Conservation (phyloP, 2,888 invertebrate species). For the Hydroisotoma schaefferi region DNA sequence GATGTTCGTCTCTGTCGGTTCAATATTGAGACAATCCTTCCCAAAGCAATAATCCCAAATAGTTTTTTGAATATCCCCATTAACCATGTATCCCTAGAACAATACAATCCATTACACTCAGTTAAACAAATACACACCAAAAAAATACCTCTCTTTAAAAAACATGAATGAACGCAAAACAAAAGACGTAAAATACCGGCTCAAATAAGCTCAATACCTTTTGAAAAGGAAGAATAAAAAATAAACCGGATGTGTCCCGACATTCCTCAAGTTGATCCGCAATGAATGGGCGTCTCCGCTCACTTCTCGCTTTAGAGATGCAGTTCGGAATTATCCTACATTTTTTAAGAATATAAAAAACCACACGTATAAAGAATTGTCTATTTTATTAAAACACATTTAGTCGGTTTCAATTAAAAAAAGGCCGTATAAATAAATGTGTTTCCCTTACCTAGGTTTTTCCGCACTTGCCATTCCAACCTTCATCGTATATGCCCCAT, state of each 20-base stretch:
- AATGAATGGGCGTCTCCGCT: constrained; percentile 86
- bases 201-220: constrained; percentile 58
- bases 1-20: constrained; percentile 71
- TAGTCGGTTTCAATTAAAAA: neutral
- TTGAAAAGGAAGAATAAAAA: constrained; percentile 89
- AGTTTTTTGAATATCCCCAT: constrained; percentile 93
- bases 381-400: neutral
- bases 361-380: no score
- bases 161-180: no score
- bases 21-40: constrained; percentile 74
- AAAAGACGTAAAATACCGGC: constrained; percentile 87
- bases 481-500: constrained; percentile 84
- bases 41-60: constrained; percentile 95
- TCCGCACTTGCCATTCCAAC: constrained; percentile 69
- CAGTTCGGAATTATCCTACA: constrained; percentile 80
- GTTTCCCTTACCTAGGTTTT: constrained; percentile 63
- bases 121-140: no score
- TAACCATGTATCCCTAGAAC: constrained; percentile 74
- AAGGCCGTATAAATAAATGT: no score
- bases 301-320: constrained; percentile 97
- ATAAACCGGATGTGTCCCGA: constrained; percentile 89
- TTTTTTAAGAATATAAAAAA: neutral
- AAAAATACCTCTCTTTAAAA: no score
- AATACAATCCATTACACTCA: no score
- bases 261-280: constrained; percentile 95